Evolutionary conservation across 2,888 invertebrate species (phyloP).

Genomic region (Cactoblastis cactorum): DNA sequence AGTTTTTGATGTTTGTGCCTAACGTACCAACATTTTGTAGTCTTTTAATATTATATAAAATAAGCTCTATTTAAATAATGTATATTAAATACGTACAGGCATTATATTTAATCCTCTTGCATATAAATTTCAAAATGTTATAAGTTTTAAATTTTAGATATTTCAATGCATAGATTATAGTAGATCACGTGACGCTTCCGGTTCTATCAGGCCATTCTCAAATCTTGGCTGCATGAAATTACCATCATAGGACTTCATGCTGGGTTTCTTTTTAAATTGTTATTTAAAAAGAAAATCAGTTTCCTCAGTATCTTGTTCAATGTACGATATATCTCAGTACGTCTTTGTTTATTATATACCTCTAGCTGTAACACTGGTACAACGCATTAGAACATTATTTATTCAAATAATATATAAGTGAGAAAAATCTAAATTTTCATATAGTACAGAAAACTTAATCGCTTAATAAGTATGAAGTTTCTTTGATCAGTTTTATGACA

Average conservation of each 20-base stretch:
- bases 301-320: no score
- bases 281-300: no score
- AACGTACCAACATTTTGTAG: constrained; percentile 38
- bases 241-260: neutral
- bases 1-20: constrained; percentile 26
- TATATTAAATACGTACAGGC: constrained; percentile 18
- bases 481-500: no score
- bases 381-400: no score
- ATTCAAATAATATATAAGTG: no score
- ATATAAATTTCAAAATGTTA: constrained; percentile 5
- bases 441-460: no score
- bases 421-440: no score
- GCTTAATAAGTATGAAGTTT: no score
- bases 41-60: constrained; percentile 33
- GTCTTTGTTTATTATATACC: no score
- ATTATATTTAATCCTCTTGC: constrained; percentile 7
- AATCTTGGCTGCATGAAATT: neutral
- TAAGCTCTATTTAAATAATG: constrained; percentile 16
- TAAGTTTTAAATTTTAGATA: constrained; percentile 5
- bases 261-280: neutral
- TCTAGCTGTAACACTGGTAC: no score
- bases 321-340: no score
- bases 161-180: neutral
- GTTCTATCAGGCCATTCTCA: neutral
- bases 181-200: neutral